Percentiles rank a stretch among this genome's conserved stretches.
These are phyloP conservation scores for Harpalus rubripes DNA, from an alignment of 2,888 invertebrate genomes.

Conservation along the genomic window DNA sequence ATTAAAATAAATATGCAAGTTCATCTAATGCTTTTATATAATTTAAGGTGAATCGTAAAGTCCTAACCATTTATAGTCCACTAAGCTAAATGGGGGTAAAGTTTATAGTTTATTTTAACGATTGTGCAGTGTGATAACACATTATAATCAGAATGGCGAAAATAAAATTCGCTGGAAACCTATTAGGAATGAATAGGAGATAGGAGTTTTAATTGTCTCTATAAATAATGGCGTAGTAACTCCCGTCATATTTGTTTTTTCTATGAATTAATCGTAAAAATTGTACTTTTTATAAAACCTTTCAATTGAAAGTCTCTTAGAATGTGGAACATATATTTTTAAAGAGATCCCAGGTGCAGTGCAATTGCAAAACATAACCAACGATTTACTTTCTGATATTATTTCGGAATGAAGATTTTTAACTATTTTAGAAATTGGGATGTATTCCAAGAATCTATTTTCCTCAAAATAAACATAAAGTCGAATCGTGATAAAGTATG, in stretches of 20 bases:
- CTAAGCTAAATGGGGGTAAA: conserved; percentile 13
- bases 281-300: no score
- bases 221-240: neutral
- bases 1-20: conserved; percentile 27
- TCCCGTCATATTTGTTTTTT: neutral
- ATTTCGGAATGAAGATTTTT: no score
- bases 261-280: conserved; percentile 39
- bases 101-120: conserved; percentile 28
- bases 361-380: no score
- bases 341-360: no score
- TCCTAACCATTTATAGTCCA: conserved; percentile 17
- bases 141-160: conserved; percentile 6
- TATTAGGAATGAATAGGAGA: neutral
- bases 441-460: no score
- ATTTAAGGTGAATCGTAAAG: conserved; percentile 29
- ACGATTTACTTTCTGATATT: no score
- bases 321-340: no score
- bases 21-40: neutral
- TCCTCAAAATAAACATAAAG: no score
- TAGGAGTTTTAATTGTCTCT: neutral
- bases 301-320: no score
- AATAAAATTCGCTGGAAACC: neutral
- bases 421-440: no score
- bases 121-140: neutral
- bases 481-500: no score